phyloP scores from a whole-genome alignment of 2,113 vertebrate genomes.

The Pseudois nayaur region DNA sequence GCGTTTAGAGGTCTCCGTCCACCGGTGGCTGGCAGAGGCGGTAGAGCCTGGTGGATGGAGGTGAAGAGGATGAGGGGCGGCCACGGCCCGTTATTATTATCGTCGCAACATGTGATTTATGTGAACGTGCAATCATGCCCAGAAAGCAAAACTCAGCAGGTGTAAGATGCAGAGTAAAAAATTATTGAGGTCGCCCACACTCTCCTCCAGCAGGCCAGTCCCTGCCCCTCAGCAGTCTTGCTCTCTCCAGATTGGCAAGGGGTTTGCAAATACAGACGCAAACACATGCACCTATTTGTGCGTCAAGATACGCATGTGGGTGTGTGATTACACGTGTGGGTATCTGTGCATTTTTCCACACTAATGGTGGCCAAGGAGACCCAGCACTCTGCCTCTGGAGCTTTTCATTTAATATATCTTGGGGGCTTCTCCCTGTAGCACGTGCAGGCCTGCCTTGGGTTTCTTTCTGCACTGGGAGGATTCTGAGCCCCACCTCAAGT shows the following conservation, averaged over 20 bases:
- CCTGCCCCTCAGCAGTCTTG: rapidly evolving
- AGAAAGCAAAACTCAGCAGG: background rate
- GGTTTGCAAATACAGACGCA: rapidly evolving
- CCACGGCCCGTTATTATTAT: rapidly evolving
- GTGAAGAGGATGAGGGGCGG: background rate
- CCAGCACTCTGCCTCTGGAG: background rate
- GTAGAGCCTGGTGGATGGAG: constrained; percentile 86
- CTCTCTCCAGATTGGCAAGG: background rate
- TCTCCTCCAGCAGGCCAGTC: background rate
- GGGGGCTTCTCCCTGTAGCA: background rate
- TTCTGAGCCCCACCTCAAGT: rapidly evolving
- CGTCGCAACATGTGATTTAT: rapidly evolving
- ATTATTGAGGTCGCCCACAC: rapidly evolving
- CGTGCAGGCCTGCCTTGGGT: rapidly evolving
- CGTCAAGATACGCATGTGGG: rapidly evolving
- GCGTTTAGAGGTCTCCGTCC: constrained; percentile 90
- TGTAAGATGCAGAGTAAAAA: background rate
- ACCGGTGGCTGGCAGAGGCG: constrained; percentile 94
- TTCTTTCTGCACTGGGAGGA: background rate
- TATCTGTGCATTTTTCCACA: rapidly evolving
- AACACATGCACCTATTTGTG: rapidly evolving
- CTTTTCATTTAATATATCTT: no score
- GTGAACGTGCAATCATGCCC: rapidly evolving
- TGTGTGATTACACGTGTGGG: background rate
- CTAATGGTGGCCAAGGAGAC: background rate